Evolutionary conservation across 2,797 vertebrate genomes (phyloP).

Genomic region (Channa striata): DNA sequence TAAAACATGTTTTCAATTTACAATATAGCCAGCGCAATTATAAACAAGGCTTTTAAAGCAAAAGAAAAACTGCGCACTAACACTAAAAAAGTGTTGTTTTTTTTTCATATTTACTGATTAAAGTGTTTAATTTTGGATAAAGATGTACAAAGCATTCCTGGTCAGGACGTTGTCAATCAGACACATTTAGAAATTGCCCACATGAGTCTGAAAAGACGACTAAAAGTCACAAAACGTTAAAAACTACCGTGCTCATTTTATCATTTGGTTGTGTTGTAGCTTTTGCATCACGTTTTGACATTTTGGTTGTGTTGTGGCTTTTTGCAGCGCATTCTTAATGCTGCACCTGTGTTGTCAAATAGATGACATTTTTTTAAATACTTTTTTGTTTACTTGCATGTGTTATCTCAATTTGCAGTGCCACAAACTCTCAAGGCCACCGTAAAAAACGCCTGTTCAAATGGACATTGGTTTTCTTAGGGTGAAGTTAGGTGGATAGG

Average conservation of each 20-base stretch:
- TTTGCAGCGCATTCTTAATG: too few species aligned
- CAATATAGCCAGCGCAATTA: not conserved
- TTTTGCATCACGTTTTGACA: too few species aligned
- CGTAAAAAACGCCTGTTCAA: not conserved
- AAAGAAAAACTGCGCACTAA: not conserved
- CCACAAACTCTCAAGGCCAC: too few species aligned
- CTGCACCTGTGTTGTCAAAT: too few species aligned
- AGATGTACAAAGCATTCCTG: not conserved
- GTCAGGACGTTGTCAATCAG: not conserved
- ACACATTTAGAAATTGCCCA: not conserved
- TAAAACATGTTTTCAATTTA: conserved; percentile 4
- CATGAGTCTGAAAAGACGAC: not conserved
- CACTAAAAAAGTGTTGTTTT: conserved; percentile 7
- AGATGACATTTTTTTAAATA: too few species aligned
- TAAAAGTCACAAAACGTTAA: not conserved
- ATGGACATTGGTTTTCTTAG: not conserved
- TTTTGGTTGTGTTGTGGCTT: too few species aligned
- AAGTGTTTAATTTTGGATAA: too few species aligned
- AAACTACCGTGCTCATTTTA: too few species aligned
- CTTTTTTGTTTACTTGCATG: too few species aligned
- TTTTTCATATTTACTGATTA: not conserved
- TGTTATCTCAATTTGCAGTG: too few species aligned
- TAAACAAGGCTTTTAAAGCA: not conserved
- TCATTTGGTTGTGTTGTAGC: too few species aligned
- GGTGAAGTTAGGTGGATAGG: not conserved